Percentiles rank a stretch among this genome's conserved stretches.
Conservation (phyloP, 2,888 invertebrate species). For the Xestia ashworthii region DNA sequence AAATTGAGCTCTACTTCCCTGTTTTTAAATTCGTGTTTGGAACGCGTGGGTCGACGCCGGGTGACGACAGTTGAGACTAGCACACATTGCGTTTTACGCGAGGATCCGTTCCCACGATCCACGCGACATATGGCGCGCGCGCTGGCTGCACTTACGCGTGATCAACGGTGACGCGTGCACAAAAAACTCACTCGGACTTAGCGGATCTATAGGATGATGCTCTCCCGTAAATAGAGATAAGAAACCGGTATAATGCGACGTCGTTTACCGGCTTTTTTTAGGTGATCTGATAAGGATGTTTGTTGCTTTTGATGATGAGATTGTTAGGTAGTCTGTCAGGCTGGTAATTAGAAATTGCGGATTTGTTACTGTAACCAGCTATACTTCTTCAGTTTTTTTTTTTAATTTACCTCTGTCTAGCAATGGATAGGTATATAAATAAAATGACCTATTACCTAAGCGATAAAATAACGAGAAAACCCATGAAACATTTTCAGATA, state of each 20-base stretch:
- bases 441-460: no score
- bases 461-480: background rate
- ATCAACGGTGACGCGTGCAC: conserved; percentile 88
- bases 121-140: conserved; percentile 89
- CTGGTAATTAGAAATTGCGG: conserved; percentile 43
- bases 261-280: conserved; percentile 66
- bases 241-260: conserved; percentile 72
- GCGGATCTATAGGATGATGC: conserved; percentile 86
- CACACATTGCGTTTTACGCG: conserved; percentile 85
- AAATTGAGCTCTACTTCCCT: conserved; percentile 71
- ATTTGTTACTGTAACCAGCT: conserved; percentile 12
- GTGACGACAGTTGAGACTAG: conserved; percentile 83
- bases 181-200: conserved; percentile 86
- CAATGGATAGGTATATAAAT: no score
- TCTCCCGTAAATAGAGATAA: conserved; percentile 78
- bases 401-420: background rate
- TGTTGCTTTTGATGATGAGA: conserved; percentile 60
- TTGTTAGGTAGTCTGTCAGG: conserved; percentile 33
- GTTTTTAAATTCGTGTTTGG: conserved; percentile 69
- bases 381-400: background rate
- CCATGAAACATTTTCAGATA: background rate
- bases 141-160: conserved; percentile 84
- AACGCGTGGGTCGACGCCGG: conserved; percentile 62
- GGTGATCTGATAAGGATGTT: conserved; percentile 59
- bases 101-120: conserved; percentile 88